Base-by-base conservation (phyloP, 2,797 vertebrate species). In the Kryptolebias ocellatus region DNA sequence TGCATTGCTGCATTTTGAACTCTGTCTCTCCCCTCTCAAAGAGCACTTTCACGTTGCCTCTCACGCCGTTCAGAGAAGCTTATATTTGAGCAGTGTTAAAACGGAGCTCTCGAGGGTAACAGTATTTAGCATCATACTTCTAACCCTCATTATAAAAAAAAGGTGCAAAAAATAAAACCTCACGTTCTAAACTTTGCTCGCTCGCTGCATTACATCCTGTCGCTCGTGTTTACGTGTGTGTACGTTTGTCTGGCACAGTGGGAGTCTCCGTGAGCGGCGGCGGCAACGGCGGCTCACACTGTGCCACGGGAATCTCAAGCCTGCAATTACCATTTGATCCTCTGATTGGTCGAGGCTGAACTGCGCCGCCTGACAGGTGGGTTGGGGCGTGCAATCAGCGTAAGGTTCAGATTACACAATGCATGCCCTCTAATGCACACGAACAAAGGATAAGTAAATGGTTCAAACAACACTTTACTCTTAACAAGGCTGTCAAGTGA, bases 321-420 rank as follows among this genome's bases (percentile, higher is more conserved):
- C 74, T 64, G 39, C 62, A 84, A 83, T 86, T 82, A 84, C 39
- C 47, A 61, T 70, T 78, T 85, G 68, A 87, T 84, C 63, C 61
- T 64, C 46, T 69, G 73, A 76, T 77, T 80, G 78, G 77, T 52
- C 58, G 39, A 60, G 67, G 69, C 67, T 67, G 61, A 64, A 52
- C 54, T 51, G 31, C 47, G 45, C 28, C 0, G 4, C 49, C 60
- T 61, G 47, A 72, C 18, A 59, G 67, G 64, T 64, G 61, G 69
- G 29, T 58, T 60, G 39, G 16, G 44, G 53, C 24, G 53, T 55
- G 69, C 53, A 76, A 70, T 72, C 62, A 78, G 31, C 18, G 60
- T 4, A 74, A 7, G 1, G 18, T 60, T 42, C 64, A 56, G 20
- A 18, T 60, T 70, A 50, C 27, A 63, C 46, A 67, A 68, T 11